Evolutionary conservation across 30 jellyfish, hydroid and myxozoan species (phyloP).

Genomic region (Hydra vulgaris): DNA sequence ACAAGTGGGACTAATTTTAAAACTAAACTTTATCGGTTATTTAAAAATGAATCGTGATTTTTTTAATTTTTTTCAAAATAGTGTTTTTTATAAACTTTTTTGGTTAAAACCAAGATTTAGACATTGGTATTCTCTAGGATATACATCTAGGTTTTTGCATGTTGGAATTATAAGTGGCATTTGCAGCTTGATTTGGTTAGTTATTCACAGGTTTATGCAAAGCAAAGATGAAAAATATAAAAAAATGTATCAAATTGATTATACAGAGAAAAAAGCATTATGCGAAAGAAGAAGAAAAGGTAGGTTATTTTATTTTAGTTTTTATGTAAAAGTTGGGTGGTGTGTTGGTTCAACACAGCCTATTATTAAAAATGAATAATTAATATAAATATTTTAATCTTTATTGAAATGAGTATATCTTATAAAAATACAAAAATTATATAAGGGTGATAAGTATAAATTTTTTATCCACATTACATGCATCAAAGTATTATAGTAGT

Average conservation of each 20-base stretch:
- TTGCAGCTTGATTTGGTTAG: not conserved
- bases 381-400: too few relatives aligned
- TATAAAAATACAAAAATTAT: too few relatives aligned
- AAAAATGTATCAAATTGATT: not conserved
- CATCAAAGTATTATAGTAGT: too few relatives aligned
- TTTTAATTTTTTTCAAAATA: not conserved
- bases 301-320: not conserved
- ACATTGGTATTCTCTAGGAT: not conserved
- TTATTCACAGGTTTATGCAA: not conserved
- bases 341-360: not conserved
- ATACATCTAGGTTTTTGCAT: not conserved
- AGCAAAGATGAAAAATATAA: not conserved
- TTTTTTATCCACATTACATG: too few relatives aligned
- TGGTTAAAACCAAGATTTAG: not conserved
- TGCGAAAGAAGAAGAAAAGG: constrained; percentile 25
- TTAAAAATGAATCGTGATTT: not conserved
- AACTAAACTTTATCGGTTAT: not conserved
- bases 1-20: constrained; percentile 57
- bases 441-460: too few relatives aligned
- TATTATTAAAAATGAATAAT: too few relatives aligned
- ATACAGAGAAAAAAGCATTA: not conserved
- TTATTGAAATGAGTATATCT: too few relatives aligned
- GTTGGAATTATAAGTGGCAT: not conserved
- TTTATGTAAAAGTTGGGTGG: too few relatives aligned
- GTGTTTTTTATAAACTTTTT: not conserved